phyloP scores from a whole-genome alignment of 1,140 invertebrate genomes.

The Brachionus paranguensis region DNA sequence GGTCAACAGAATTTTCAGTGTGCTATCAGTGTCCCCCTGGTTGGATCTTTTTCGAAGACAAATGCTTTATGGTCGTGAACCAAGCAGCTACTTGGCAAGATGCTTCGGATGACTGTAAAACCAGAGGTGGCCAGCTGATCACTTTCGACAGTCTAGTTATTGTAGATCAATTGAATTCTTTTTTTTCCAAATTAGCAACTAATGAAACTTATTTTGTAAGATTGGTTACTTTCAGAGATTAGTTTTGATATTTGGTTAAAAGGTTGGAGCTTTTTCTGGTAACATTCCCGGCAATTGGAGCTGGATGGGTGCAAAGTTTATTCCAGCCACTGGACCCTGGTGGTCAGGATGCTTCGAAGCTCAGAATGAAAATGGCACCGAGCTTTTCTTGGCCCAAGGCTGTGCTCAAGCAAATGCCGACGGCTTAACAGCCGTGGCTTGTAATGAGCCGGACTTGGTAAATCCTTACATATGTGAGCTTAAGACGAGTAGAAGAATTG shows the following conservation, averaged over 20 bases:
- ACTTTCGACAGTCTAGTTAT: not conserved
- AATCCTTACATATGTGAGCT: not conserved
- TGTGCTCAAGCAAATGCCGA: not conserved
- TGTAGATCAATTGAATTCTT: not conserved
- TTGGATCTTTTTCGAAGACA: not conserved
- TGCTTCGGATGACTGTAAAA: not conserved
- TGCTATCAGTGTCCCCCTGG: not conserved
- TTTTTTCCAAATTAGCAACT: not conserved
- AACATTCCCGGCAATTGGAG: constrained; percentile 1
- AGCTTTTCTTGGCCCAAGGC: not conserved
- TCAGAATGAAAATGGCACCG: not conserved
- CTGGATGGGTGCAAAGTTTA: not conserved
- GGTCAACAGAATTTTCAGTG: not conserved
- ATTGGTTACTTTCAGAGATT: not conserved
- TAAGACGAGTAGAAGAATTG: not conserved
- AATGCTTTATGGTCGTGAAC: not conserved
- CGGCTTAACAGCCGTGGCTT: not conserved
- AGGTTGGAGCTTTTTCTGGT: not conserved
- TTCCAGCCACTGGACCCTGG: not conserved
- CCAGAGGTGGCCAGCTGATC: not conserved
- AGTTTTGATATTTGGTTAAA: not conserved
- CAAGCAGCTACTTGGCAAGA: not conserved
- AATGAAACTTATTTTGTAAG: not conserved
- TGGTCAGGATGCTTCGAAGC: not conserved
- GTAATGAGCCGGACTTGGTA: not conserved